phyloP scores from a whole-genome alignment of 2,888 invertebrate genomes.

The Stegana nigrithorax region DNA sequence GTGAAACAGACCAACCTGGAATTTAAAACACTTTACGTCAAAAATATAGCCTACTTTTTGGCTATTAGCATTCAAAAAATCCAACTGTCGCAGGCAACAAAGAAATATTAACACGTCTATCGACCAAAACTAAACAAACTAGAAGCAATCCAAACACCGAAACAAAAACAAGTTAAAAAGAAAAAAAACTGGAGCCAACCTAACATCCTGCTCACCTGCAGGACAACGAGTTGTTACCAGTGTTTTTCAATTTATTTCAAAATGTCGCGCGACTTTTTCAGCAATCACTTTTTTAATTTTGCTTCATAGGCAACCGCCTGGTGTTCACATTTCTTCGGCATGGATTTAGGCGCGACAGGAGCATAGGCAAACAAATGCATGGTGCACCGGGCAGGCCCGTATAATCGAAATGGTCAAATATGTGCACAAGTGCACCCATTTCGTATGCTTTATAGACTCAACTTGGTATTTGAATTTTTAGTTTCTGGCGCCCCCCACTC shows the following conservation, averaged over 20 bases:
- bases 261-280: background rate
- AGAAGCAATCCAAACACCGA: too few relatives aligned
- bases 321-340: background rate
- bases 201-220: background rate
- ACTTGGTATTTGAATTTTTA: background rate
- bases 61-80: background rate
- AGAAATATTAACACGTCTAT: constrained; percentile 12
- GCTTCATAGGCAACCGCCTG: background rate
- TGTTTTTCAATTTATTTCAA: constrained; percentile 47
- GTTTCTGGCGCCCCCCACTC: too few relatives aligned
- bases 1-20: too few relatives aligned
- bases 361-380: background rate
- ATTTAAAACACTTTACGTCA: too few relatives aligned
- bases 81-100: background rate
- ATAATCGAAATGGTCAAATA: constrained; percentile 10
- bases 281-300: background rate
- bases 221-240: constrained; percentile 16
- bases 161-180: constrained; percentile 23
- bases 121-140: too few relatives aligned
- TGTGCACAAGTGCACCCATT: constrained; percentile 1
- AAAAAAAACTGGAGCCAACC: too few relatives aligned
- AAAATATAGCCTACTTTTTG: too few relatives aligned
- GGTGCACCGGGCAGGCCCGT: background rate
- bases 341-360: background rate
- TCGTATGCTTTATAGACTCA: background rate